Conservation (phyloP, 1,140 invertebrate genomes). For the Babylonia areolata region DNA sequence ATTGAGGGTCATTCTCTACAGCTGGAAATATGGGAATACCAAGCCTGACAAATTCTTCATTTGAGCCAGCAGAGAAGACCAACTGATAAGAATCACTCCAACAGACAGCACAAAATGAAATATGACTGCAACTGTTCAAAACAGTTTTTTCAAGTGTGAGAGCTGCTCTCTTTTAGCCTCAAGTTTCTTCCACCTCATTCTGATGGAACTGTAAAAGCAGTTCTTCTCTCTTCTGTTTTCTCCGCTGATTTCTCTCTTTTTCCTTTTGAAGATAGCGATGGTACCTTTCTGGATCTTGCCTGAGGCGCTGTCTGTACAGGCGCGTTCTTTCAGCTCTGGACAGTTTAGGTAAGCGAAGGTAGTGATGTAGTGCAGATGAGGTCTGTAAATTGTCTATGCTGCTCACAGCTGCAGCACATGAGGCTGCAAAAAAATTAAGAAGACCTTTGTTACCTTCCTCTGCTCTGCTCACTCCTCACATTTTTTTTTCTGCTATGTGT, state of each 20-base stretch:
- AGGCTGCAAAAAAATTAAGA: background rate
- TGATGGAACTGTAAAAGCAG: background rate
- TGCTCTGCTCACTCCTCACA: too few relatives aligned
- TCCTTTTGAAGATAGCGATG: background rate
- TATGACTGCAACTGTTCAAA: too few relatives aligned
- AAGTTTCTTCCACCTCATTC: background rate
- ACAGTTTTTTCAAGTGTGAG: too few relatives aligned
- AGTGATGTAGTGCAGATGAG: background rate
- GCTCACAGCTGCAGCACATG: background rate
- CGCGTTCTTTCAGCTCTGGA: background rate
- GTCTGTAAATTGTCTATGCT: background rate
- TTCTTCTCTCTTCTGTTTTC: background rate
- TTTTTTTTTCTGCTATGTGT: too few relatives aligned
- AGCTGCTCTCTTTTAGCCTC: too few relatives aligned
- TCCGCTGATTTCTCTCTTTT: background rate
- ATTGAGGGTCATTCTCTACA: too few relatives aligned
- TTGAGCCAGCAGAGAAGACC: too few relatives aligned
- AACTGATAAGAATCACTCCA: too few relatives aligned
- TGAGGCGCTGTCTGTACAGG: conserved; percentile 1
- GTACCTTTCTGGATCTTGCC: background rate
- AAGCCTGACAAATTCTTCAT: too few relatives aligned
- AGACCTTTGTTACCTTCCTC: background rate
- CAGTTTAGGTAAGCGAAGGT: background rate
- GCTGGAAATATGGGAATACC: too few relatives aligned
- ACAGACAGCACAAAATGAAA: too few relatives aligned